These are phyloP conservation scores for Sisyra nigra DNA, from an alignment of 2,888 invertebrate genomes.

Conservation along the genomic window DNA sequence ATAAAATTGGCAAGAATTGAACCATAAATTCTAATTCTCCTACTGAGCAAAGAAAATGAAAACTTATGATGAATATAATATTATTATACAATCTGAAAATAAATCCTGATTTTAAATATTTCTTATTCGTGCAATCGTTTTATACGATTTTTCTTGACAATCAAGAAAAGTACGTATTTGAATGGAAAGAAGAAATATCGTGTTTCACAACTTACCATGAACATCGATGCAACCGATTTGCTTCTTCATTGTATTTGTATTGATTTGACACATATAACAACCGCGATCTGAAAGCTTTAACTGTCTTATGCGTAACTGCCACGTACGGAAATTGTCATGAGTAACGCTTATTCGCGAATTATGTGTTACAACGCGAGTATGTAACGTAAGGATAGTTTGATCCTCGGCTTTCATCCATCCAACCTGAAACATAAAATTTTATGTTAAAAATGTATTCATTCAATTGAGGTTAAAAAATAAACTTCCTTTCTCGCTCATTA, in stretches of 20 bases:
- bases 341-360: slow-evolving; percentile 68
- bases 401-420: slow-evolving; percentile 83
- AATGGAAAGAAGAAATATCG: too few species aligned
- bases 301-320: slow-evolving; percentile 73
- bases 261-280: slow-evolving; percentile 88
- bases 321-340: slow-evolving; percentile 67
- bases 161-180: too few species aligned
- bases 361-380: slow-evolving; percentile 70
- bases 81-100: too few species aligned
- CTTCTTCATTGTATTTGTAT: slow-evolving; percentile 74
- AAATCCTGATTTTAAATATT: too few species aligned
- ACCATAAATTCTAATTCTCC: too few species aligned
- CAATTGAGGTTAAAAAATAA: too few species aligned
- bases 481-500: too few species aligned
- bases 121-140: too few species aligned
- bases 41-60: too few species aligned
- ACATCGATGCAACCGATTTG: slow-evolving; percentile 79
- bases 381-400: slow-evolving; percentile 76
- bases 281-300: slow-evolving; percentile 69
- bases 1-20: too few species aligned
- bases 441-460: neutral
- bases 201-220: slow-evolving; percentile 44
- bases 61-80: too few species aligned
- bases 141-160: too few species aligned
- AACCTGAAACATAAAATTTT: slow-evolving; percentile 38